phyloP scores from a whole-genome alignment of 1,140 invertebrate genomes.

The Cephus cinctus region DNA sequence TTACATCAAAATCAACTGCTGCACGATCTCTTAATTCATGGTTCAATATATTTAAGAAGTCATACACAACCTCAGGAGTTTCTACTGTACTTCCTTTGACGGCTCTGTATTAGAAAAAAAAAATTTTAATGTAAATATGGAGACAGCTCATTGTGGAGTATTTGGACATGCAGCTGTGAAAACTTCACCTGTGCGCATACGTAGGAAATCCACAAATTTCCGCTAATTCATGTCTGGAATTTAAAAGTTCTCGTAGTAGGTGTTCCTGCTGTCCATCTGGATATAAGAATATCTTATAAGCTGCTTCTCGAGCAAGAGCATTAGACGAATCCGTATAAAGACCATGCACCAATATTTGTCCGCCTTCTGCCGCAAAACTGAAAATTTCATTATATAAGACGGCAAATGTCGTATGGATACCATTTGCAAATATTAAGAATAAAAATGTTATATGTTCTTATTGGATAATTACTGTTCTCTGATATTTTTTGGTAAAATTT shows the following conservation, averaged over 20 bases:
- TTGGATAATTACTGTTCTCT: conserved; percentile 68
- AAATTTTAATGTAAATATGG: conserved; percentile 12
- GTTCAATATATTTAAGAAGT: conserved; percentile 80
- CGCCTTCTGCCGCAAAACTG: conserved; percentile 74
- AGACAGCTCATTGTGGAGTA: too few species aligned
- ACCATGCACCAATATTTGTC: conserved; percentile 73
- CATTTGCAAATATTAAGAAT: conserved; percentile 5
- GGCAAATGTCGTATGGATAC: neutral
- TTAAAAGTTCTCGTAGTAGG: conserved; percentile 71
- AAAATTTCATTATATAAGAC: conserved; percentile 14
- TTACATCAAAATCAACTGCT: conserved; percentile 68
- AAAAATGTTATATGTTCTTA: conserved; percentile 14
- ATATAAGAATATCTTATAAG: conserved; percentile 83
- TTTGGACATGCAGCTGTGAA: too few species aligned
- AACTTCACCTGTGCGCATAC: conserved; percentile 75
- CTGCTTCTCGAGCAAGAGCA: conserved; percentile 79
- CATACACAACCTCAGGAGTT: conserved; percentile 71
- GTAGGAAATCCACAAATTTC: conserved; percentile 83
- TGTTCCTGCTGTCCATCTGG: conserved; percentile 77
- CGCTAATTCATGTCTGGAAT: conserved; percentile 75
- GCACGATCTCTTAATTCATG: conserved; percentile 67
- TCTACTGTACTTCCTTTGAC: conserved; percentile 85
- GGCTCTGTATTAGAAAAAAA: conserved; percentile 61
- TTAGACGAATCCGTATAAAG: conserved; percentile 81
- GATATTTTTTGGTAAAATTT: conserved; percentile 69